Evolutionary conservation across 2,113 vertebrate species (phyloP), one percentile per base, ranked within the genome.

Genomic region (Myotis davidii): DNA sequence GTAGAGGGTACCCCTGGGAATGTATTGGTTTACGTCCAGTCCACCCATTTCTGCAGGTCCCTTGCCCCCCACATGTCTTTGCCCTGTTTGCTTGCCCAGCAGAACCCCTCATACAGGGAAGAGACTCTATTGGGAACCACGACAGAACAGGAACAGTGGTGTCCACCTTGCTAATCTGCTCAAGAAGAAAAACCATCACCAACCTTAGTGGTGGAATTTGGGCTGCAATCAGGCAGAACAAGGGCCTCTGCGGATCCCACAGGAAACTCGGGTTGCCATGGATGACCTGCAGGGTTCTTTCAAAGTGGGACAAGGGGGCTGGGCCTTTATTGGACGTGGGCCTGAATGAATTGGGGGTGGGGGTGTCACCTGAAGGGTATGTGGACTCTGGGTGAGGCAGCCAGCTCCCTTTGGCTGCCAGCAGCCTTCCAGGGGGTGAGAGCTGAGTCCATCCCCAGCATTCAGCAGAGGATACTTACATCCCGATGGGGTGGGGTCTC

Each of bases 401-500:
- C 32, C 29, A 25, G 56, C 23, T 59, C 67, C 32, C 10, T 42
- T 50, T 17, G 23, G 21, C 16, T 18, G 32, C 77, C 14, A 23
- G 0, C 16, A 10, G 7, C 65, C 37, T 88, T 20, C 6, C 1
- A 0, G 0, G 27, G 59, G 34, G 25, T 27, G 42, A 50, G 52
- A n/a, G 29, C 5, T 25, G 18, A 20, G 21, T 9, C 45, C 18
- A 11, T 20, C 18, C 11, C 10, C 2, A 6, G n/a, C 25, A 13
- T 23, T 45, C 21, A 18, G 81, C 4, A 10, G 45, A 0, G 4
- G 13, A 25, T 1, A 0, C 59, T 67, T 56, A 8, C 5, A 18
- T n/a, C 13, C 48, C 9, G 1, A 56, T n/a, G 8, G 18, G 6
- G 7, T 0, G 0, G 21, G 9, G n/a, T 5, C 48, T 17, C 56